phyloP scores from a whole-genome alignment of 2,113 vertebrate genomes.

The Myocastor coypus region DNA sequence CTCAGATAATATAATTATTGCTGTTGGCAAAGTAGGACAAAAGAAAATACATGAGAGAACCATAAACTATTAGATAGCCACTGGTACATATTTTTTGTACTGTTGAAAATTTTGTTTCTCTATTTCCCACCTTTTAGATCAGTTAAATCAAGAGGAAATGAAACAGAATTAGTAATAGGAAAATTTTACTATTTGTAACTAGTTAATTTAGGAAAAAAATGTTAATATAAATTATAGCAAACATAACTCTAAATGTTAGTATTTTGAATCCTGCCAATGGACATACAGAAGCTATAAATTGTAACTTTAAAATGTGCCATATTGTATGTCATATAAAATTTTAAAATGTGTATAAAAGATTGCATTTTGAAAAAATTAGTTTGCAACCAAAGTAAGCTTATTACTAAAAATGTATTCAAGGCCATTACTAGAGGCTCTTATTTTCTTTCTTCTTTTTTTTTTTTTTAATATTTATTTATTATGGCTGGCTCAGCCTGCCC shows the following conservation, averaged over 20 bases:
- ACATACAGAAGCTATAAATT: not conserved
- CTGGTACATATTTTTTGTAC: too few species aligned
- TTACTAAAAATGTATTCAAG: not conserved
- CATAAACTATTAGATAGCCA: constrained; percentile 18
- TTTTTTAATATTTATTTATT: too few species aligned
- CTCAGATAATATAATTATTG: not conserved
- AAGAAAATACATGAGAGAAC: not conserved
- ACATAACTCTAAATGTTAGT: not conserved
- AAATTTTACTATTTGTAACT: constrained; percentile 61
- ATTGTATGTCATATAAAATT: not conserved
- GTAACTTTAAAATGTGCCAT: not conserved
- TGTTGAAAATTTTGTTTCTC: not conserved
- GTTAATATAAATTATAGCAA: not conserved
- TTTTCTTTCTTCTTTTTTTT: too few species aligned
- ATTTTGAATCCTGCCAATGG: not conserved
- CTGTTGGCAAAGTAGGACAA: not conserved
- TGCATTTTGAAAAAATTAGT: not conserved
- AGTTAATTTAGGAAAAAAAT: not conserved
- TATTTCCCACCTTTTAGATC: not conserved
- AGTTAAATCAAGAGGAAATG: constrained; percentile 38
- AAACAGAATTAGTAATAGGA: not conserved
- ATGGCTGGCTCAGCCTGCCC: too few species aligned
- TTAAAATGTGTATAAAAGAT: not conserved
- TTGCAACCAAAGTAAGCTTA: too few species aligned
- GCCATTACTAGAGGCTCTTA: not conserved